Evolutionary conservation across 2,888 invertebrate species (phyloP).

Genomic region (Caenorhabditis panamensis): DNA sequence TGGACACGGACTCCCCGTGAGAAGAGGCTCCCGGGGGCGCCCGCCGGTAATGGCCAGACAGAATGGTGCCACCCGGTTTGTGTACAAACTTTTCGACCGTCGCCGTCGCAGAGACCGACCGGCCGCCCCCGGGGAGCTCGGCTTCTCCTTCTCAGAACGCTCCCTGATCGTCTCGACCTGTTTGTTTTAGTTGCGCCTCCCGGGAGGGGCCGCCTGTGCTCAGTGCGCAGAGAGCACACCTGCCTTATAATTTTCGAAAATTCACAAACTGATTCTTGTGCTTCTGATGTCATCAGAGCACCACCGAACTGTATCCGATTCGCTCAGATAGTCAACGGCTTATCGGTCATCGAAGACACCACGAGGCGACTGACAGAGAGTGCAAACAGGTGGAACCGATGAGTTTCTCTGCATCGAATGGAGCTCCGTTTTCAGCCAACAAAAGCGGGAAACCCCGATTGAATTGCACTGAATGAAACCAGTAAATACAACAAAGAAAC

Average conservation of each 20-base stretch:
- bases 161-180: slow-evolving; percentile 28
- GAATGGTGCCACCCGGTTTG: slow-evolving; percentile 53
- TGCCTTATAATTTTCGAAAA: slow-evolving; percentile 48
- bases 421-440: too few species aligned
- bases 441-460: neutral
- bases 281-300: slow-evolving; percentile 47
- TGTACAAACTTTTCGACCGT: slow-evolving; percentile 43
- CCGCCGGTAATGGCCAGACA: slow-evolving; percentile 38
- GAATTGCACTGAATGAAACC: neutral
- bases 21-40: neutral
- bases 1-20: neutral
- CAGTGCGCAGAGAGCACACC: slow-evolving; percentile 14
- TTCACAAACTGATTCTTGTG: slow-evolving; percentile 50
- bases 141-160: slow-evolving; percentile 31
- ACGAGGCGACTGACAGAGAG: neutral
- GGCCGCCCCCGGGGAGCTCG: slow-evolving; percentile 25
- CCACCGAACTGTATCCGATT: slow-evolving; percentile 2
- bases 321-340: neutral
- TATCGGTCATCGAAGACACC: slow-evolving; percentile 12
- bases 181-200: slow-evolving; percentile 31
- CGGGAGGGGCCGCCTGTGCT: slow-evolving; percentile 3
- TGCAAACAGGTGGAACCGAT: neutral
- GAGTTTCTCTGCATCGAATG: neutral
- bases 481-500: neutral
- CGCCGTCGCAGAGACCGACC: slow-evolving; percentile 16